These are phyloP conservation scores for Sinosuthora webbiana DNA, from an alignment of 2,113 vertebrate species.

Conservation along the genomic window DNA sequence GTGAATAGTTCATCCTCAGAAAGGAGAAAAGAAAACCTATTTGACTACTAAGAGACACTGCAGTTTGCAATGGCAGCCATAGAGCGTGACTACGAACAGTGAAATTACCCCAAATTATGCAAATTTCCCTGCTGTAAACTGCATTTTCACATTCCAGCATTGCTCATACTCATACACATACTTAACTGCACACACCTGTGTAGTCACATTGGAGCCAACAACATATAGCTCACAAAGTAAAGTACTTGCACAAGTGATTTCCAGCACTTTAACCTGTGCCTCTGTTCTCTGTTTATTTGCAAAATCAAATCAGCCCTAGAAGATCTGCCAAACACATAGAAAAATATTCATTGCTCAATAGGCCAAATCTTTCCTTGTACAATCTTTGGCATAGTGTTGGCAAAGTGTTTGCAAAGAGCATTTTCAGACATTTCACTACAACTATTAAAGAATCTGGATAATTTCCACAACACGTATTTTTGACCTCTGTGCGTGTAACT, in stretches of 20 bases:
- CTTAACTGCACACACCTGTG: constrained; percentile 16
- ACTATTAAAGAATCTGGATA: not conserved
- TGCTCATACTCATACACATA: not conserved
- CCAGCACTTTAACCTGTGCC: not conserved
- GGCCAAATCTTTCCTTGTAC: not conserved
- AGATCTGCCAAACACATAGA: not conserved
- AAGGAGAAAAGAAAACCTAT: constrained; percentile 17
- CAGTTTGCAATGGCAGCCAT: not conserved
- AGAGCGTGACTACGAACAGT: not conserved
- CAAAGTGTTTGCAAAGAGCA: not conserved
- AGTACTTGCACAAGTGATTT: not conserved
- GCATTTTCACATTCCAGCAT: not conserved
- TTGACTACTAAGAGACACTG: not conserved
- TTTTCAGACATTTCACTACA: not conserved
- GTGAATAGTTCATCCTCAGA: constrained; percentile 22
- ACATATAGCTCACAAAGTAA: not conserved
- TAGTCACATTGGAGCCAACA: not conserved
- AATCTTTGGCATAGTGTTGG: not conserved
- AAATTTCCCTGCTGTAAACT: not conserved
- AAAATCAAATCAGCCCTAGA: not conserved
- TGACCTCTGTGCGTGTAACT: not conserved
- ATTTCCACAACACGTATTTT: not conserved
- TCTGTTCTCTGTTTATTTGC: not conserved
- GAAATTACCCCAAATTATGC: not conserved
- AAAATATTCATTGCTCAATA: not conserved